Percentiles rank a stretch among this genome's conserved stretches.
Conservation (phyloP, 2,113 vertebrate genomes). For the Rhinolophus sinicus region DNA sequence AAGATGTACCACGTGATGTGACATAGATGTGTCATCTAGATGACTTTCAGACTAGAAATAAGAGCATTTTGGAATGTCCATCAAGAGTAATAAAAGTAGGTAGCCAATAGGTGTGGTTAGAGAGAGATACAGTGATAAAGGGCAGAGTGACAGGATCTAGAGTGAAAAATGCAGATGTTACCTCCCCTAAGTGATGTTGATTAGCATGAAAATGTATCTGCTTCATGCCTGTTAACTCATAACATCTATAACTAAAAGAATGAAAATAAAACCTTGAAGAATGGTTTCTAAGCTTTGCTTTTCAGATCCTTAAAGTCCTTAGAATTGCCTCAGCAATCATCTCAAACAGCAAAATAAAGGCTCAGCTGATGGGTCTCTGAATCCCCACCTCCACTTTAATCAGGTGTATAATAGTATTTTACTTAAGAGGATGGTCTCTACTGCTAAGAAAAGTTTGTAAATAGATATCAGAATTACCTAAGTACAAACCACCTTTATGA, state of each 20-base stretch:
- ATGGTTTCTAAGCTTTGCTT: neutral
- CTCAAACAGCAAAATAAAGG: neutral
- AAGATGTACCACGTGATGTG: neutral
- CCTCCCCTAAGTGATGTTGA: neutral
- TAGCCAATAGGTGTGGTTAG: neutral
- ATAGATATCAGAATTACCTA: neutral
- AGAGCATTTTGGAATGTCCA: neutral
- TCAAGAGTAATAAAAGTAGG: neutral
- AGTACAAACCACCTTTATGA: neutral
- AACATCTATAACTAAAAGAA: neutral
- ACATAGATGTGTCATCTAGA: neutral
- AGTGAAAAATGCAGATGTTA: neutral
- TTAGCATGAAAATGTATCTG: neutral
- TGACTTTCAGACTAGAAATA: neutral
- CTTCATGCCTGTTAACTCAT: neutral
- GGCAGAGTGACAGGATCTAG: neutral
- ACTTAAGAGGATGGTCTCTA: neutral
- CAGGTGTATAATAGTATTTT: neutral
- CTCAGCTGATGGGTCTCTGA: neutral
- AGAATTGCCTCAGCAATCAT: neutral
- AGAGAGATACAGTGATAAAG: neutral
- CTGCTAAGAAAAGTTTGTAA: neutral
- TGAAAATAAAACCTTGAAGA: neutral
- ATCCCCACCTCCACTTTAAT: neutral
- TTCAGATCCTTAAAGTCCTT: neutral